Evolutionary conservation across 2,113 vertebrate species (phyloP).

Genomic region (Tachysurus fulvidraco): DNA sequence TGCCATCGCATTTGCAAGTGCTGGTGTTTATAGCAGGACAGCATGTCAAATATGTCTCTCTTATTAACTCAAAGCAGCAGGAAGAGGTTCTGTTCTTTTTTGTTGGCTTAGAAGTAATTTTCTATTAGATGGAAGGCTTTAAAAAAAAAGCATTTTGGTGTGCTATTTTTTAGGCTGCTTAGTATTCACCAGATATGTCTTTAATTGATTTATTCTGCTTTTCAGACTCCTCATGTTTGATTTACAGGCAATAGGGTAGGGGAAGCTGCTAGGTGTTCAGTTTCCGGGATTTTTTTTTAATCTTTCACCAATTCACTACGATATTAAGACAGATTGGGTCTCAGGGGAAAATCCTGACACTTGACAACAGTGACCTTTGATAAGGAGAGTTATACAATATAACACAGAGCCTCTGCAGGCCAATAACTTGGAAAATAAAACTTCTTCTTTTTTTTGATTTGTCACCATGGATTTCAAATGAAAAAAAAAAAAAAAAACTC

Average conservation of each 20-base stretch:
- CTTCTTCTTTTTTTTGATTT: background rate
- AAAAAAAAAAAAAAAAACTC: background rate
- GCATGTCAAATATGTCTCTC: slow-evolving; percentile 17
- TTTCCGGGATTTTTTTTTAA: background rate
- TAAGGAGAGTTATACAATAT: slow-evolving; percentile 25
- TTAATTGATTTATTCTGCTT: background rate
- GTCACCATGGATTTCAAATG: slow-evolving; percentile 2
- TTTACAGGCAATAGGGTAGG: background rate
- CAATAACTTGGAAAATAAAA: slow-evolving; percentile 12
- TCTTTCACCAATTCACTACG: background rate
- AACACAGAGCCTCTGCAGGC: slow-evolving; percentile 1
- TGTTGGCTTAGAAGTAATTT: background rate
- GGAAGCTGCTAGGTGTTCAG: background rate
- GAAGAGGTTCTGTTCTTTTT: slow-evolving; percentile 2
- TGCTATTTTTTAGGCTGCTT: background rate
- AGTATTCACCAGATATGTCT: background rate
- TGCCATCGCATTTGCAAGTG: slow-evolving; percentile 29
- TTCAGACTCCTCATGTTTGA: background rate
- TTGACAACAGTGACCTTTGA: slow-evolving; percentile 20
- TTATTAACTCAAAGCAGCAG: slow-evolving; percentile 21
- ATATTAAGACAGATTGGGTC: slow-evolving; percentile 37
- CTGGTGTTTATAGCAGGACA: slow-evolving; percentile 31
- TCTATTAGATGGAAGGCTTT: slow-evolving; percentile 8
- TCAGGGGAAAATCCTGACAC: slow-evolving; percentile 16
- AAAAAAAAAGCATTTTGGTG: background rate